phyloP scores from a whole-genome alignment of 2,797 vertebrate genomes.

The Lepus oiostolus region DNA sequence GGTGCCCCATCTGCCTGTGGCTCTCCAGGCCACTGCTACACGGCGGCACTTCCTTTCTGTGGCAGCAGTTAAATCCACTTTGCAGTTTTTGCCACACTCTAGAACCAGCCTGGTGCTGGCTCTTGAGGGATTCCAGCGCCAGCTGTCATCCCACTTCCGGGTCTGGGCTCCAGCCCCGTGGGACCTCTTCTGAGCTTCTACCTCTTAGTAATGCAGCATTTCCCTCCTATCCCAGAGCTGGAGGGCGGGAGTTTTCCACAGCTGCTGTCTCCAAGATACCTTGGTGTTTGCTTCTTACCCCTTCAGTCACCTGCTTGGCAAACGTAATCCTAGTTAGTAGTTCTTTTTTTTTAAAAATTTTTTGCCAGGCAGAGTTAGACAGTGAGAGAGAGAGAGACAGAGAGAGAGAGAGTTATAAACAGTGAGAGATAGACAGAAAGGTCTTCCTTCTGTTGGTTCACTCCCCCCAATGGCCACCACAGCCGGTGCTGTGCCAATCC shows the following conservation, averaged over 20 bases:
- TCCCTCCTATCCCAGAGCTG: not conserved
- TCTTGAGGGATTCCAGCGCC: not conserved
- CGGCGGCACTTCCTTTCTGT: rapidly evolving
- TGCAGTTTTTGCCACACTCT: not conserved
- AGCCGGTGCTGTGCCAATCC: too few species aligned
- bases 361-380: too few species aligned
- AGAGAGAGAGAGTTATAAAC: too few species aligned
- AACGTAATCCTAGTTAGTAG: not conserved
- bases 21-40: not conserved
- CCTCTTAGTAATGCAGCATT: not conserved
- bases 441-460: too few species aligned
- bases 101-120: not conserved
- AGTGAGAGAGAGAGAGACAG: too few species aligned
- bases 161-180: not conserved
- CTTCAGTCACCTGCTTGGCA: not conserved
- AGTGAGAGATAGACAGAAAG: too few species aligned
- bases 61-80: not conserved
- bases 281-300: not conserved
- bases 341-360: not conserved
- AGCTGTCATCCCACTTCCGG: not conserved
- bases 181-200: not conserved
- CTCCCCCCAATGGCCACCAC: too few species aligned
- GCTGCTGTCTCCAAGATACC: not conserved
- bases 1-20: not conserved
- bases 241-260: not conserved